Evolutionary conservation across 2,888 invertebrate genomes (phyloP), one percentile per base, ranked within the genome.

Genomic region (Caenorhabditis japonica): DNA sequence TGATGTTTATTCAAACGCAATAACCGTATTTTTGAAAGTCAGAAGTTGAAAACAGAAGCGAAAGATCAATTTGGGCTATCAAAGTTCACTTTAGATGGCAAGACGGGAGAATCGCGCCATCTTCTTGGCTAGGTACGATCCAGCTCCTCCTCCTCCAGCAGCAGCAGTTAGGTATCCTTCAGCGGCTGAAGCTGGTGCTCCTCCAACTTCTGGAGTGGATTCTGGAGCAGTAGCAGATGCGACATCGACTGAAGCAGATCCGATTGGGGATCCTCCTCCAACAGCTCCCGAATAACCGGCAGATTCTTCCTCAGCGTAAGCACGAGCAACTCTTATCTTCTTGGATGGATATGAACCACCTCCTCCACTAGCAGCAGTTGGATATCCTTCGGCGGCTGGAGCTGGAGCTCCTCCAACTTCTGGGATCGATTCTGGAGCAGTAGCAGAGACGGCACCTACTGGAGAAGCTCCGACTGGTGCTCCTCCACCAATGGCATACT

Each of bases 311-410:
- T 61, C 61, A 2, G 61, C 41, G 44, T 61, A 61, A 4, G 61
- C 61, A 27, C 61, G 43, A 5, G 36, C 61, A 1, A 61, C 61
- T 61, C 61, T 60, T 51, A 41, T 43, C 27, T 52, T 61, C 36
- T 61, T 61, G 4, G 52, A 43, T 36, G 61, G 49, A n/a, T 44
- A 53, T 0, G 59, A 52, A 60, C 44, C 59, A 39, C 43, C 69
- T n/a, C 34, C 58, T 4, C 17, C 47, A 55, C 36, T 27, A 39
- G 68, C 56, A 46, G 53, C 69, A 13, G 56, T 39, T 13, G 55
- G 23, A 17, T 47, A 58, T 17, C 41, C 46, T 44, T 47, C 51
- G 15, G 64, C 53, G 8, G 41, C 47, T 10, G 58, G 23, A 13
- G 59, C 44, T 30, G 69, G 44, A 27, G 43, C 51, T 2, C 47